These are phyloP conservation scores for Trematomus bernacchii DNA, from an alignment of 2,797 vertebrate species.

Conservation along the genomic window DNA sequence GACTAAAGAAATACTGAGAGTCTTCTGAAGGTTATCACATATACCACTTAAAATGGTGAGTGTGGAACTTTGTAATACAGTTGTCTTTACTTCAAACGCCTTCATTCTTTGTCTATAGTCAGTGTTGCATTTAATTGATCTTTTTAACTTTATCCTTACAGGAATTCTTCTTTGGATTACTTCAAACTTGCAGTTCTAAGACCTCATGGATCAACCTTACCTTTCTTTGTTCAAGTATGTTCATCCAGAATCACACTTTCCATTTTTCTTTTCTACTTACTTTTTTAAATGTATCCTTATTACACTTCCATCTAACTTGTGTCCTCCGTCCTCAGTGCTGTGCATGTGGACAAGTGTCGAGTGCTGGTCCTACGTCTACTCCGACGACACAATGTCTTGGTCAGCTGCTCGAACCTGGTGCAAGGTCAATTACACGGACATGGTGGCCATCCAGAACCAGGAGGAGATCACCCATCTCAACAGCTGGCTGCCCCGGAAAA, in stretches of 20 bases:
- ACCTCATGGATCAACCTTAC: conserved; percentile 51
- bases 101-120: not conserved
- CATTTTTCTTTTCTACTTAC: not conserved
- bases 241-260: not conserved
- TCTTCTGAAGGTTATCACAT: conserved; percentile 4
- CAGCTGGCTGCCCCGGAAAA: conserved; percentile 51
- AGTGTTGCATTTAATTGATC: not conserved
- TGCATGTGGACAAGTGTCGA: conserved; percentile 68
- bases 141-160: conserved; percentile 45
- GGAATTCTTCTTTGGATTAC: conserved; percentile 49
- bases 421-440: conserved; percentile 75
- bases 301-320: conserved; percentile 13
- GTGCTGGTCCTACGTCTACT: conserved; percentile 85
- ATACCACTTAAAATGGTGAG: conserved; percentile 75
- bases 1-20: conserved; percentile 13
- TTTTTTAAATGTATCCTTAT: not conserved
- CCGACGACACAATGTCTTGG: conserved; percentile 78
- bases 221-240: conserved; percentile 77
- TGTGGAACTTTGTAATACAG: not conserved
- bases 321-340: conserved; percentile 69
- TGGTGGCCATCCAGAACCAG: conserved; percentile 89
- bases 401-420: conserved; percentile 75
- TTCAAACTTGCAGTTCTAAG: conserved; percentile 31
- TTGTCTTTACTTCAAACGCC: not conserved
- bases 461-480: conserved; percentile 83